Conservation (phyloP, 2,797 vertebrate species). For the Masticophis lateralis region DNA sequence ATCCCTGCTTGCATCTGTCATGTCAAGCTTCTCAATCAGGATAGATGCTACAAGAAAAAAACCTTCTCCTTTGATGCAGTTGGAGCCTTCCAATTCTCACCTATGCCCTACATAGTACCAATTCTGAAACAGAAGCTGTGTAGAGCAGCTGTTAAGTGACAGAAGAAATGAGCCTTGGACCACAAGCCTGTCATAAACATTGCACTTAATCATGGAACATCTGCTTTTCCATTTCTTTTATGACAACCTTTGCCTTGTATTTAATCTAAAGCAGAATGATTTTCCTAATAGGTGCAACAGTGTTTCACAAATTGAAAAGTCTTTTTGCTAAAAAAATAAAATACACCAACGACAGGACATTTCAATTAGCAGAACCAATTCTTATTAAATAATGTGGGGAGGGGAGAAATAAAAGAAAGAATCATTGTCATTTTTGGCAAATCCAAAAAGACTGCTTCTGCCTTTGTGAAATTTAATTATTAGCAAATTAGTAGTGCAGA, state of each 20-base stretch:
- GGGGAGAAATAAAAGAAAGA: background rate
- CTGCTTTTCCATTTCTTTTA: slow-evolving; percentile 65
- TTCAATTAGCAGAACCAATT: slow-evolving; percentile 55
- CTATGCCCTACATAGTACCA: slow-evolving; percentile 48
- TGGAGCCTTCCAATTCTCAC: slow-evolving; percentile 37
- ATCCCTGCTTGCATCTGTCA: background rate
- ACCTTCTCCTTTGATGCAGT: slow-evolving; percentile 38
- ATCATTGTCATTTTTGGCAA: slow-evolving; percentile 39
- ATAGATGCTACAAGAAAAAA: background rate
- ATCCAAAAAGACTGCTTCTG: slow-evolving; percentile 43
- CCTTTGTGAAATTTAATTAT: slow-evolving; percentile 56
- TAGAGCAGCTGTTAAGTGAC: slow-evolving; percentile 67
- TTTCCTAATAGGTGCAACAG: slow-evolving; percentile 57
- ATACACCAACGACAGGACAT: slow-evolving; percentile 43
- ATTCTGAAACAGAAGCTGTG: slow-evolving; percentile 53
- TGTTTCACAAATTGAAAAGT: slow-evolving; percentile 61
- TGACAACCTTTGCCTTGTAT: slow-evolving; percentile 51
- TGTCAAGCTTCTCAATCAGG: background rate
- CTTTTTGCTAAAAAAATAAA: slow-evolving; percentile 61
- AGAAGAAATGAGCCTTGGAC: slow-evolving; percentile 60
- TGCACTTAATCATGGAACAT: slow-evolving; percentile 63
- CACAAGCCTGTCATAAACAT: slow-evolving; percentile 66
- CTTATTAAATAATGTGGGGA: slow-evolving; percentile 15
- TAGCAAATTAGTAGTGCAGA: slow-evolving; percentile 40
- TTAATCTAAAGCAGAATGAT: slow-evolving; percentile 54